Evolutionary conservation across 2,797 vertebrate genomes (phyloP).

Genomic region (Cuniculus paca): DNA sequence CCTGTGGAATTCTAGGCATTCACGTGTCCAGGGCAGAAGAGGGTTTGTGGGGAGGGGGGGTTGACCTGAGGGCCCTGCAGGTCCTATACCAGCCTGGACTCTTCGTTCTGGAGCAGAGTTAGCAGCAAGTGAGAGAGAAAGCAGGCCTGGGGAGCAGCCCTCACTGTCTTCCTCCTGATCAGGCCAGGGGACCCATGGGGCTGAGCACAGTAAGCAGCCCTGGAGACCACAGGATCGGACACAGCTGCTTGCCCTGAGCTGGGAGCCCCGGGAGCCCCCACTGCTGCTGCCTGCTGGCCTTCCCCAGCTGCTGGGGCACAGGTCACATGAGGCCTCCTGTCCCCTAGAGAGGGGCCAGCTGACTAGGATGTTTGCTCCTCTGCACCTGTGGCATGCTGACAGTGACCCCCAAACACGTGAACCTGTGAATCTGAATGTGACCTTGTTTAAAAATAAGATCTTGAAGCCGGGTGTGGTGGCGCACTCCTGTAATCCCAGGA

Average conservation of each 20-base stretch:
- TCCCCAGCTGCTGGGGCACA: neutral
- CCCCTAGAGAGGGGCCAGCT: neutral
- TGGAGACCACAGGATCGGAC: rapidly evolving
- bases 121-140: rapidly evolving
- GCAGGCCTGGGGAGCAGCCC: neutral
- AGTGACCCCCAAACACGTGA: neutral
- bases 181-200: neutral
- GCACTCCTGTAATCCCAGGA: no score
- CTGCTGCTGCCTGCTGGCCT: neutral
- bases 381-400: neutral
- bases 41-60: neutral
- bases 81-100: neutral
- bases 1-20: slow-evolving; percentile 55
- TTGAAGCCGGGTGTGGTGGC: no score
- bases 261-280: neutral
- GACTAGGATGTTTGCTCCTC: neutral
- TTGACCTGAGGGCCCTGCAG: neutral
- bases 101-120: neutral
- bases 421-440: neutral
- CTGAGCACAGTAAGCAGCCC: neutral
- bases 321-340: neutral
- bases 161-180: neutral
- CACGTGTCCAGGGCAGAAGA: neutral
- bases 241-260: neutral
- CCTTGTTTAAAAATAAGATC: neutral